A percentile compares a stretch with the other conserved stretches of the same genome.
These are phyloP conservation scores for Empidonax alnorum DNA, from an alignment of 2,113 vertebrate species.

Conservation along the genomic window DNA sequence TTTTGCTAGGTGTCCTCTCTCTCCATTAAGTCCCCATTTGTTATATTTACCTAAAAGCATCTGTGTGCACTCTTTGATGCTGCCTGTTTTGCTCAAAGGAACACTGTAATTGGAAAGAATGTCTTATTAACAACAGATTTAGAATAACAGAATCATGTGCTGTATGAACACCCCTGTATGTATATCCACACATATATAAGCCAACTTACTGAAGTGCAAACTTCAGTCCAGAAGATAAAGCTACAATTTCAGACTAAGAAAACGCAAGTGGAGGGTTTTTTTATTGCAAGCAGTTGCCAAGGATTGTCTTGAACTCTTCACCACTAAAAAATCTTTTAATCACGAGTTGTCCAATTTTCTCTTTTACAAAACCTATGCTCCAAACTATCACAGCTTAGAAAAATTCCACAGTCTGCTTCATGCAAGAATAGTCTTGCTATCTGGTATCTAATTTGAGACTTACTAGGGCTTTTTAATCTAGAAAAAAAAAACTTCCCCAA, in stretches of 20 bases:
- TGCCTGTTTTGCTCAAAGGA: not conserved
- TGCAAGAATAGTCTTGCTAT: not conserved
- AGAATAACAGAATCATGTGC: rapidly evolving
- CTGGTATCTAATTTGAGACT: not conserved
- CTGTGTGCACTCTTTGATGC: not conserved
- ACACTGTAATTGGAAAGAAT: not conserved
- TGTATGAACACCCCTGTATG: not conserved
- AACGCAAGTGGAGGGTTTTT: not conserved
- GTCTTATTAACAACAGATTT: not conserved
- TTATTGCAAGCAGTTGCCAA: not conserved
- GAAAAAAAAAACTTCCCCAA: not conserved
- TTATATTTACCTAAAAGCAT: not conserved
- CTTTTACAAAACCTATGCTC: not conserved
- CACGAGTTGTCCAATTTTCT: not conserved
- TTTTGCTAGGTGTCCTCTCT: not conserved
- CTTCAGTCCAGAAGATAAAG: not conserved
- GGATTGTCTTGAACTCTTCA: not conserved
- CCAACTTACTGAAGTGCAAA: not conserved
- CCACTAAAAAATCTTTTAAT: not conserved
- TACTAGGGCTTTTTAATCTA: not conserved
- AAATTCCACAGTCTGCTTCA: not conserved
- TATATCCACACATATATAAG: not conserved
- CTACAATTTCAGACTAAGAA: not conserved
- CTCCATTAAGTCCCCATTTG: not conserved
- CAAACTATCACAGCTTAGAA: not conserved